Evolutionary conservation across 2,888 invertebrate genomes (phyloP).

Genomic region (Phragmatobia fuliginosa): DNA sequence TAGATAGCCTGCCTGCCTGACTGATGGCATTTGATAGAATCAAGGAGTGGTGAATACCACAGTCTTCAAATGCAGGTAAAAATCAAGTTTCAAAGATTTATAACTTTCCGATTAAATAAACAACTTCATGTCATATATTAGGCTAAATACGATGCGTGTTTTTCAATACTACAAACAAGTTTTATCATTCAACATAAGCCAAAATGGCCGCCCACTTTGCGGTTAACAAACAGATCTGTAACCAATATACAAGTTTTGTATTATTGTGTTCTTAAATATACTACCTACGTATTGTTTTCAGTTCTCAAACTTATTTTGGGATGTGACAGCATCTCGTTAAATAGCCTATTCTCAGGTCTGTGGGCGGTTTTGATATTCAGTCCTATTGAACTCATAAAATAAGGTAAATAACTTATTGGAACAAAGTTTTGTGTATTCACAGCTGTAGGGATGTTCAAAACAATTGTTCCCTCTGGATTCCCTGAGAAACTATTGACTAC

Average conservation of each 20-base stretch:
- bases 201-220: conserved; percentile 15
- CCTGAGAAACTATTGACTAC: background rate
- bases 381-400: conserved; percentile 31
- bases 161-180: conserved; percentile 4
- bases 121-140: background rate
- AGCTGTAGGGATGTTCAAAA: background rate
- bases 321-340: conserved; percentile 38
- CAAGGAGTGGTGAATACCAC: too few relatives aligned
- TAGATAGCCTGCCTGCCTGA: too few relatives aligned
- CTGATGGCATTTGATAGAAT: too few relatives aligned
- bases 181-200: conserved; percentile 8
- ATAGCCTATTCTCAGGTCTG: conserved; percentile 41
- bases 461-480: background rate
- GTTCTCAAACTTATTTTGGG: conserved; percentile 35
- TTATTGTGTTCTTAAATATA: conserved; percentile 44
- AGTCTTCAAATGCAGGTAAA: too few relatives aligned
- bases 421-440: background rate
- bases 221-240: conserved; percentile 38
- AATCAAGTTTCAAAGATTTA: background rate
- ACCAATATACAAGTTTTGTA: conserved; percentile 38
- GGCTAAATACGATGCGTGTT: background rate
- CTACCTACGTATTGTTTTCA: conserved; percentile 41
- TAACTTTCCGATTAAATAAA: background rate
- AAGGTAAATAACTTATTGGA: conserved; percentile 3
- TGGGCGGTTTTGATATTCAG: conserved; percentile 40